phyloP scores from a whole-genome alignment of 2,888 invertebrate species.

The Ophion slaviceki region DNA sequence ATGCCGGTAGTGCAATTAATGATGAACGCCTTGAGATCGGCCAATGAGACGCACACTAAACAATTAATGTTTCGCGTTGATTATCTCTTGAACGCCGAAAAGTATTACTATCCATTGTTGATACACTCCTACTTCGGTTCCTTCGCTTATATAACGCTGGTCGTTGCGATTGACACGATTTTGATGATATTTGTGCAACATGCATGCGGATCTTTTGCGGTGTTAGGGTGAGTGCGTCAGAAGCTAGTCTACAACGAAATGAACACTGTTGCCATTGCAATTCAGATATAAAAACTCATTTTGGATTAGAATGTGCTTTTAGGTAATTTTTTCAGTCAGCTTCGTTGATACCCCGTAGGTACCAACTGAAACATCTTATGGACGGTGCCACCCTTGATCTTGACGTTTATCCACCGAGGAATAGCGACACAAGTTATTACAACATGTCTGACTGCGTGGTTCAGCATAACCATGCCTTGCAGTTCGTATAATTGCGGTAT shows the following conservation, averaged over 20 bases:
- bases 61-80: slow-evolving; percentile 70
- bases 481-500: slow-evolving; percentile 37
- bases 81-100: slow-evolving; percentile 68
- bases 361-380: slow-evolving; percentile 66
- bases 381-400: slow-evolving; percentile 59
- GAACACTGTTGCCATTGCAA: background rate
- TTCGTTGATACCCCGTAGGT: slow-evolving; percentile 51
- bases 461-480: slow-evolving; percentile 66
- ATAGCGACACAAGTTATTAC: slow-evolving; percentile 58
- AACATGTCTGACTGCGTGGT: slow-evolving; percentile 64
- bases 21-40: slow-evolving; percentile 46
- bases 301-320: background rate
- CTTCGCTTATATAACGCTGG: slow-evolving; percentile 62
- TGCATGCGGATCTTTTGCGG: slow-evolving; percentile 68
- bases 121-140: slow-evolving; percentile 70
- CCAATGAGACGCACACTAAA: slow-evolving; percentile 62
- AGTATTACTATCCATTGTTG: slow-evolving; percentile 68
- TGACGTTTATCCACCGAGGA: slow-evolving; percentile 63
- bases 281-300: background rate
- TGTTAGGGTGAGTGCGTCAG: slow-evolving; percentile 66
- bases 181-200: slow-evolving; percentile 69
- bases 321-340: background rate
- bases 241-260: too few species aligned
- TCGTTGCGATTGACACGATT: slow-evolving; percentile 68
- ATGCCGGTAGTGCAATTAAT: slow-evolving; percentile 65